phyloP scores from a whole-genome alignment of 2,113 vertebrate genomes.

The human region DNA sequence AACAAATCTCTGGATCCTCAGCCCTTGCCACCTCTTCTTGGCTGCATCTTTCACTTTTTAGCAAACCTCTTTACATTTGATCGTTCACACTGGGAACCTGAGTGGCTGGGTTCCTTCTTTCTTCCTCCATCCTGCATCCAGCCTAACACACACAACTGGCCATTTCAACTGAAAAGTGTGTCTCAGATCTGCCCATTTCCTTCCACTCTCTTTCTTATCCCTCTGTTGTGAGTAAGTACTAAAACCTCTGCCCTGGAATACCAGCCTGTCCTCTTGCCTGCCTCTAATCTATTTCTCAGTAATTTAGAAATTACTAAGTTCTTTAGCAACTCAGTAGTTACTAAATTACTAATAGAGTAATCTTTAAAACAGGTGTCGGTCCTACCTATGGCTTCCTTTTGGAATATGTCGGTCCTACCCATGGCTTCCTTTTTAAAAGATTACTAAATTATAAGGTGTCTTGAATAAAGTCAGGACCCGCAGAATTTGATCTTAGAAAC shows the following conservation, averaged over 20 bases:
- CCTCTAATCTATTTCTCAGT: neutral
- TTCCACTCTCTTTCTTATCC: neutral
- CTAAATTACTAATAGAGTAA: neutral
- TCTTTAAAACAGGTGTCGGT: neutral
- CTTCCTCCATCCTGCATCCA: no score
- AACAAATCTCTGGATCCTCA: neutral
- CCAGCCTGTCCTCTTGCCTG: neutral
- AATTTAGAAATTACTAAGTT: neutral
- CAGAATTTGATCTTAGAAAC: neutral
- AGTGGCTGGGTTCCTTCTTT: neutral
- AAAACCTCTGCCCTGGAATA: neutral
- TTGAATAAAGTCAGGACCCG: neutral
- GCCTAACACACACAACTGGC: neutral
- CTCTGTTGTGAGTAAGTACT: no score
- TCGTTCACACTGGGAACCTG: neutral
- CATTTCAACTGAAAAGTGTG: neutral
- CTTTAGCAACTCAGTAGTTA: neutral
- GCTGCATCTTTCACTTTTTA: fast-evolving
- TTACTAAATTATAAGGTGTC: neutral
- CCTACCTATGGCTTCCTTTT: neutral
- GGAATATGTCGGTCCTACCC: neutral
- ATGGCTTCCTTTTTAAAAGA: neutral
- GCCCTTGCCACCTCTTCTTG: no score
- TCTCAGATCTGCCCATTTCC: neutral
- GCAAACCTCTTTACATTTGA: neutral